These are phyloP conservation scores for Apamea crenata DNA, from an alignment of 2,888 invertebrate species.

Conservation along the genomic window DNA sequence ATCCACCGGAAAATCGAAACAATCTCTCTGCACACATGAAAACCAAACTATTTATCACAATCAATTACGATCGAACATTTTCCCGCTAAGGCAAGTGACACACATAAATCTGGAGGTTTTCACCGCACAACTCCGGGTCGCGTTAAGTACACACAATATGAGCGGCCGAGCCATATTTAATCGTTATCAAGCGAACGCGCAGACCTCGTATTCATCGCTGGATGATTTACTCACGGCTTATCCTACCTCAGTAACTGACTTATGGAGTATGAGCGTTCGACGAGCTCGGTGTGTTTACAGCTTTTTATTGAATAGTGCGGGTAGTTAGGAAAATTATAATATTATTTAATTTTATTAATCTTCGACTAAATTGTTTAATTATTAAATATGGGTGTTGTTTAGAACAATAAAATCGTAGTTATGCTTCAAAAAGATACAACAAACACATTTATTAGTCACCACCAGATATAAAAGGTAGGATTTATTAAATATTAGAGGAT, in stretches of 20 bases:
- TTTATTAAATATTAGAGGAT: not conserved
- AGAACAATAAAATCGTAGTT: not conserved
- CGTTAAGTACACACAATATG: constrained; percentile 83
- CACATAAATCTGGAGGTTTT: constrained; percentile 72
- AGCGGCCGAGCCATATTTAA: constrained; percentile 86
- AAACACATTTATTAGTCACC: not conserved
- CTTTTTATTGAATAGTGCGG: constrained; percentile 48
- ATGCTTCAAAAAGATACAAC: not conserved
- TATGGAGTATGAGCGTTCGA: constrained; percentile 74
- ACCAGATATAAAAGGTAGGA: not conserved
- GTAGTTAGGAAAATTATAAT: constrained; percentile 1
- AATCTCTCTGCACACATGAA: not conserved
- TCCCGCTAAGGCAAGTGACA: constrained; percentile 66
- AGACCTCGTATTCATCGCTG: constrained; percentile 85
- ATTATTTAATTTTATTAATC: not conserved
- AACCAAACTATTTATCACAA: constrained; percentile 32
- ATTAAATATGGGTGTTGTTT: too few relatives aligned
- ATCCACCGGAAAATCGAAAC: not conserved
- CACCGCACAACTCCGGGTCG: constrained; percentile 69
- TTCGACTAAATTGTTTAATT: not conserved
- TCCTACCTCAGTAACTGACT: constrained; percentile 83
- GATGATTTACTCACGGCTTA: constrained; percentile 88
- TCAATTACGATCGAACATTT: constrained; percentile 49
- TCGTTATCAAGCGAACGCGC: constrained; percentile 84
- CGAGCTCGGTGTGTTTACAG: constrained; percentile 57